Conservation (phyloP, 1,140 invertebrate genomes). For the Paracyclopina nana region DNA sequence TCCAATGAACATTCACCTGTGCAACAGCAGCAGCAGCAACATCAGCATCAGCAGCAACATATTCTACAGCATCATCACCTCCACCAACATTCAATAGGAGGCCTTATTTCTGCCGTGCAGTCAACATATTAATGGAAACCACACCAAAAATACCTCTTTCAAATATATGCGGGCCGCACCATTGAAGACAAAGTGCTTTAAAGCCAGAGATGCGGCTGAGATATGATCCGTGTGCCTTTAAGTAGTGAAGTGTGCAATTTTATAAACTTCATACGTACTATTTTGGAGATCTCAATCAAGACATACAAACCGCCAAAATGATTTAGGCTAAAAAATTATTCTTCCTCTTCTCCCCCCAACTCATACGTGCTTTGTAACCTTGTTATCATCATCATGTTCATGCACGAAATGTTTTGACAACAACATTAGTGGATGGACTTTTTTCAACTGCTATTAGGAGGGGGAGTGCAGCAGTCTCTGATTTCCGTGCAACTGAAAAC, state of each 20-base stretch:
- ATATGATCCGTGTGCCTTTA: not conserved
- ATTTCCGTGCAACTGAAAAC: too few relatives aligned
- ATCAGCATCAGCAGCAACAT: constrained; percentile 22
- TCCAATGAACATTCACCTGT: constrained; percentile 33
- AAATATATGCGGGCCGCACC: not conserved
- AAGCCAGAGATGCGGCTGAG: too few relatives aligned
- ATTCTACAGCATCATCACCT: constrained; percentile 31
- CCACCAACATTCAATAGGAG: constrained; percentile 18
- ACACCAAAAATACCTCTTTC: not conserved
- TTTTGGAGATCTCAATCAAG: not conserved
- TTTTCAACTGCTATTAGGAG: too few relatives aligned
- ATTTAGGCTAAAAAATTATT: too few relatives aligned
- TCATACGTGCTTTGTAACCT: too few relatives aligned
- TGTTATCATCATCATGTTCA: too few relatives aligned
- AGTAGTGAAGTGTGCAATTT: not conserved
- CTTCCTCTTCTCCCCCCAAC: too few relatives aligned
- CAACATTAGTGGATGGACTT: too few relatives aligned
- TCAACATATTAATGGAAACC: not conserved
- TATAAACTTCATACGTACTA: not conserved
- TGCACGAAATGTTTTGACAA: too few relatives aligned
- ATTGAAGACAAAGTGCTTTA: too few relatives aligned
- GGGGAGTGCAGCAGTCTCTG: too few relatives aligned
- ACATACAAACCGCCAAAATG: not conserved
- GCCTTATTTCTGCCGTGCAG: not conserved
- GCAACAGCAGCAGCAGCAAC: constrained; percentile 31